Base-by-base conservation (phyloP, 2,888 invertebrate species). In the Catocala nupta region DNA sequence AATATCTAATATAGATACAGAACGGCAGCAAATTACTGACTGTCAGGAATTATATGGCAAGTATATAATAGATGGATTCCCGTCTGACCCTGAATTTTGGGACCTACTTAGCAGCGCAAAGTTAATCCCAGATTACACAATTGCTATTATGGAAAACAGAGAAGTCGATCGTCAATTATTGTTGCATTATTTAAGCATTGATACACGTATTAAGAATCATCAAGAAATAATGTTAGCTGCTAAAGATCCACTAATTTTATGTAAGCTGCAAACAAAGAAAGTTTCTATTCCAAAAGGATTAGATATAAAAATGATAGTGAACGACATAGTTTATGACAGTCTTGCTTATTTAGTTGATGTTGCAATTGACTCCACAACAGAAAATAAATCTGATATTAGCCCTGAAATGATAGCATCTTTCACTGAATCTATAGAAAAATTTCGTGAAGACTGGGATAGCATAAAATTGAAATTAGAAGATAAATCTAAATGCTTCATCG, bases 21-120 rank as follows among this genome's bases (percentile, higher is more conserved):
- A 86, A 65, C 77, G 82, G 63, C 69, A 82, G 71, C 70, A 84
- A 74, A 59, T 79, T 59, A 82, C 88, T 56, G 78, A 83, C 62
- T 73, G 57, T 59, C 80, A 86, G 36, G 65, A 82, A 51, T 72
- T 65, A 39, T 93, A 92, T 79, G 94, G 95, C 16, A 95, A 95
- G 72, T 96, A 95, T 92, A 93, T 96, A 67, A 86, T 96, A 57
- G 96, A 96, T 78, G 95, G 94, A 0, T 94, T 96, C 83, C 91
- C 95, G 33, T 81, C 93, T 25, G 90, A 95, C 70, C 66, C 90
- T 11, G 91, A 94, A 66, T 87, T 93, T 75, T 94, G 96, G 91
- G 82, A 81, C 52, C 83, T 84, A 63, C 80, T 96, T 10, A 75
- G 69, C 7, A 87, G 90, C 39, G 83, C 88, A 5, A 90, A 94